Conservation (phyloP, 2,797 vertebrate genomes). For the Chromis chromis region DNA sequence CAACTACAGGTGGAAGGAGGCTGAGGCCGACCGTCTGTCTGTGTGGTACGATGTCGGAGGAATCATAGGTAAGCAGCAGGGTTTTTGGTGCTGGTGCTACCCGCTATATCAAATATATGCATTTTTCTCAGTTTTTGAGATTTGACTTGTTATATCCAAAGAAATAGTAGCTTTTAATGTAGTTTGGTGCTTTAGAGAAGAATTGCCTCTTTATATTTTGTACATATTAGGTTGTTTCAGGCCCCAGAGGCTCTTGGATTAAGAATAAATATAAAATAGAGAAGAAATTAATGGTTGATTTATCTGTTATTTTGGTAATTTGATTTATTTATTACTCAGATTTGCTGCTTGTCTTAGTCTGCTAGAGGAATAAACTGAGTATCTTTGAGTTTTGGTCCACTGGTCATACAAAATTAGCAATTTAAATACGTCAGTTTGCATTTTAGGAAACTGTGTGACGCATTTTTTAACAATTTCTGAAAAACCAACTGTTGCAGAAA, state of each 20-base stretch:
- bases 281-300: neutral
- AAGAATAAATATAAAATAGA: neutral
- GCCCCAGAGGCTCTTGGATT: neutral
- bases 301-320: too few species aligned
- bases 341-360: neutral
- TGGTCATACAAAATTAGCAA: neutral
- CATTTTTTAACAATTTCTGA: neutral
- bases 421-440: neutral
- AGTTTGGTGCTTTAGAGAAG: too few species aligned
- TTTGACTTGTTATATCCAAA: neutral
- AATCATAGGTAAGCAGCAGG: constrained; percentile 88
- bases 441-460: neutral
- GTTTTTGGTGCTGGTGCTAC: neutral
- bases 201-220: too few species aligned
- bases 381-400: neutral
- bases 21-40: constrained; percentile 92
- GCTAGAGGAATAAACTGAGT: neutral
- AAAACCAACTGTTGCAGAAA: too few species aligned
- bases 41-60: constrained; percentile 98
- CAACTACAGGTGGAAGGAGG: constrained; percentile 95
- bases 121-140: too few species aligned
- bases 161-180: too few species aligned
- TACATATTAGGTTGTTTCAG: too few species aligned
- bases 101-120: neutral
- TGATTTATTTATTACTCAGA: neutral